These are phyloP conservation scores for Microcebus murinus DNA, from an alignment of 2,113 vertebrate species.

Conservation along the genomic window DNA sequence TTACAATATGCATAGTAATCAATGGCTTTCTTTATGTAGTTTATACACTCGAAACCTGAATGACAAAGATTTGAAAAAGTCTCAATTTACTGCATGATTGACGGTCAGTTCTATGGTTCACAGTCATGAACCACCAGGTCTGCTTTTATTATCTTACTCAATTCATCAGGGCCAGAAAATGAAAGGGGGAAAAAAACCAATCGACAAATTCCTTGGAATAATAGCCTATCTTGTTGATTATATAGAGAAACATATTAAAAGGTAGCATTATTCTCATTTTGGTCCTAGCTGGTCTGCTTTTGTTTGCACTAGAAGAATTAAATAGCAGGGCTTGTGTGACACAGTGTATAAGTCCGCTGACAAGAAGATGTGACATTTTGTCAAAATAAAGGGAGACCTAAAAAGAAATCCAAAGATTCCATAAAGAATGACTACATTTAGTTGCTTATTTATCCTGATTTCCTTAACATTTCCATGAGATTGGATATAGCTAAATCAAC, in stretches of 20 bases:
- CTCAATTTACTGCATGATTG: background rate
- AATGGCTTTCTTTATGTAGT: constrained; percentile 31
- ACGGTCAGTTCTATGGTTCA: background rate
- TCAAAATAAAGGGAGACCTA: background rate
- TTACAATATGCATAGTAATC: constrained; percentile 50
- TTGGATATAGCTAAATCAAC: background rate
- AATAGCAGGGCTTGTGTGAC: background rate
- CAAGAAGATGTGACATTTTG: background rate
- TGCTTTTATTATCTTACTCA: background rate
- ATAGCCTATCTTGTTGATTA: background rate
- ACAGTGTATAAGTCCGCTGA: no score
- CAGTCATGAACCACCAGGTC: background rate
- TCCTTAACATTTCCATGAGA: background rate
- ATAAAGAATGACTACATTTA: background rate
- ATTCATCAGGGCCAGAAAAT: background rate
- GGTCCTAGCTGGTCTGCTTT: background rate
- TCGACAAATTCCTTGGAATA: background rate
- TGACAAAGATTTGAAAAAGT: constrained; percentile 48
- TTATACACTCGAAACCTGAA: constrained; percentile 48
- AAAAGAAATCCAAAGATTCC: background rate
- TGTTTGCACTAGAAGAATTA: background rate
- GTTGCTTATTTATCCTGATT: background rate
- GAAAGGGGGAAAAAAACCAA: no score
- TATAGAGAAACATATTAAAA: background rate
- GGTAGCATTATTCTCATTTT: background rate